These are phyloP conservation scores for Yponomeuta cagnagella DNA, from an alignment of 2,888 invertebrate genomes.

Conservation along the genomic window DNA sequence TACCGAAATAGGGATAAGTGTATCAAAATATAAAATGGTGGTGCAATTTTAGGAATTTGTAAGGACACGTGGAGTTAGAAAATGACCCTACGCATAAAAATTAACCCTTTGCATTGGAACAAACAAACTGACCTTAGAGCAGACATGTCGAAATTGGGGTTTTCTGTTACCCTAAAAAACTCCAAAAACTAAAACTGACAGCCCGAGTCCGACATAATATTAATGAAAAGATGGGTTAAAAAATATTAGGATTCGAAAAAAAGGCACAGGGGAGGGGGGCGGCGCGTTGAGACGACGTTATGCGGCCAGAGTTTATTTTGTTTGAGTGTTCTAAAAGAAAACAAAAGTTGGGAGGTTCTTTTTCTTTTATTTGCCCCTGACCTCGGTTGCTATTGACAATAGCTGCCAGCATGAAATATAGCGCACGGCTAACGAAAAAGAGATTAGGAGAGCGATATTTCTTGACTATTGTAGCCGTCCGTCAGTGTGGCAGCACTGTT, in stretches of 20 bases:
- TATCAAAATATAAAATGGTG: too few relatives aligned
- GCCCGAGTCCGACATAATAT: slow-evolving; percentile 61
- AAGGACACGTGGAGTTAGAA: too few relatives aligned
- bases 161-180: too few relatives aligned
- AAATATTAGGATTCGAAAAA: slow-evolving; percentile 57
- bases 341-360: slow-evolving; percentile 60
- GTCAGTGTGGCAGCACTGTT: slow-evolving; percentile 44
- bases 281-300: slow-evolving; percentile 58
- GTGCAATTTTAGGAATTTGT: too few relatives aligned
- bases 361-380: slow-evolving; percentile 71
- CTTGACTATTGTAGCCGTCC: slow-evolving; percentile 42
- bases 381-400: slow-evolving; percentile 72
- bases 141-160: too few relatives aligned
- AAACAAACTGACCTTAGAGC: too few relatives aligned
- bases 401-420: slow-evolving; percentile 74
- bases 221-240: slow-evolving; percentile 69
- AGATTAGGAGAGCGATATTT: slow-evolving; percentile 70
- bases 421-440: slow-evolving; percentile 67
- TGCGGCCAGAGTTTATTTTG: slow-evolving; percentile 62
- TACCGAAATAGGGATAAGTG: too few relatives aligned
- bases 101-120: too few relatives aligned
- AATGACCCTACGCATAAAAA: too few relatives aligned
- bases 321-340: slow-evolving; percentile 66
- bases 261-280: slow-evolving; percentile 33
- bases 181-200: slow-evolving; percentile 49